Evolutionary conservation across 2,113 vertebrate species (phyloP).

Genomic region (Gorsachius goisagi): DNA sequence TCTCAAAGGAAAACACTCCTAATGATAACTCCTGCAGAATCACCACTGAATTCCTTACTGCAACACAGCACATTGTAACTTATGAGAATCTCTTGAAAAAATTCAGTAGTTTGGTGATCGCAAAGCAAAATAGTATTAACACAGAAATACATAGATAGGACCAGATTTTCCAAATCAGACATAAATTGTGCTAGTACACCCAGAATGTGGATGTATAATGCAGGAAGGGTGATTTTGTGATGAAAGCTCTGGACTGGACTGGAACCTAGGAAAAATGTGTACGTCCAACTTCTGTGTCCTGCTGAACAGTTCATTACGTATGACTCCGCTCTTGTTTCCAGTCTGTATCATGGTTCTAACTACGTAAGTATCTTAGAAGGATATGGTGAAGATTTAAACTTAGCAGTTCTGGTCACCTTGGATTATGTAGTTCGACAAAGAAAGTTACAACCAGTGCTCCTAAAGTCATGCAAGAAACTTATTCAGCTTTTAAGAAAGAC

Average conservation of each 20-base stretch:
- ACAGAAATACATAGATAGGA: background rate
- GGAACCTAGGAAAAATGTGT: background rate
- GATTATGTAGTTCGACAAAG: background rate
- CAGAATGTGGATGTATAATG: background rate
- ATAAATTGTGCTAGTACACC: background rate
- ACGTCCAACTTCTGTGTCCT: background rate
- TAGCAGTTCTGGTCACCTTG: background rate
- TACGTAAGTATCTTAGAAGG: background rate
- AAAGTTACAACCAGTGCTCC: background rate
- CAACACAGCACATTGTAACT: background rate
- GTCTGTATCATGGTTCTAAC: background rate
- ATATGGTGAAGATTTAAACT: background rate
- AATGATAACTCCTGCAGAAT: background rate
- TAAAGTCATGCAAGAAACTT: background rate
- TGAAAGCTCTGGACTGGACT: background rate
- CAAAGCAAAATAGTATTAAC: background rate
- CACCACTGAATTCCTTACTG: background rate
- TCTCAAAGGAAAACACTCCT: background rate
- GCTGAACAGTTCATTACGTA: background rate
- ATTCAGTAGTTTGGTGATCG: background rate
- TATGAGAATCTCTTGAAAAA: background rate
- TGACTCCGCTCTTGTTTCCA: background rate
- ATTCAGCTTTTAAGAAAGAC: background rate
- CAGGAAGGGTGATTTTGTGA: background rate
- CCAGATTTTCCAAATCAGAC: background rate